Percentiles rank a stretch among this genome's conserved stretches.
Conservation (phyloP, 2,113 vertebrate genomes). For the Microtus oregoni region DNA sequence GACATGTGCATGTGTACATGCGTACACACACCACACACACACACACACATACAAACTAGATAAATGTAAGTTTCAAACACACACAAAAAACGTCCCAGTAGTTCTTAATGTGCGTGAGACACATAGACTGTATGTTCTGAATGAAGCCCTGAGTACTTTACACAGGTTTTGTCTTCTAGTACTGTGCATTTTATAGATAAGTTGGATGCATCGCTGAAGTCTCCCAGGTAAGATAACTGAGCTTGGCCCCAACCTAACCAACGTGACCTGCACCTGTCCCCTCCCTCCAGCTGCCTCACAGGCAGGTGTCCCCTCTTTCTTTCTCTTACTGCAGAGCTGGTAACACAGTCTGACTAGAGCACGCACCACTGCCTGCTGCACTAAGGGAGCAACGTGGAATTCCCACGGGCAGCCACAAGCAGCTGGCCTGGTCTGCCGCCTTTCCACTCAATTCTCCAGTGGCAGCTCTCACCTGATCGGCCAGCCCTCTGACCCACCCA, state of each 20-base stretch:
- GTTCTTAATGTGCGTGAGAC: neutral
- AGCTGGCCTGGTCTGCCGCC: neutral
- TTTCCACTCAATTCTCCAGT: neutral
- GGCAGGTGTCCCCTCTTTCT: neutral
- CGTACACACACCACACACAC: fast-evolving
- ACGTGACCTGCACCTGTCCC: neutral
- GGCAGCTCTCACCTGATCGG: neutral
- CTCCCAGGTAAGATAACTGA: neutral
- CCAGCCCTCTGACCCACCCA: neutral
- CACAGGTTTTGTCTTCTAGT: neutral
- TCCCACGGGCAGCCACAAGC: neutral
- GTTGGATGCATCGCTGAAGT: neutral
- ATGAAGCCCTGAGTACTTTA: neutral
- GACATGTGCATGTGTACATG: neutral
- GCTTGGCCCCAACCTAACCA: neutral
- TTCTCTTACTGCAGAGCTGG: neutral
- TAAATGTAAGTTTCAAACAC: neutral
- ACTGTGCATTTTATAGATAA: neutral
- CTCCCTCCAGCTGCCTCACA: neutral
- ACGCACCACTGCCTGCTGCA: neutral
- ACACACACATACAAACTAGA: neutral
- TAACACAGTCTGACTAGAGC: neutral
- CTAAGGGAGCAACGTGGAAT: neutral
- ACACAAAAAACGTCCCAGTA: neutral
- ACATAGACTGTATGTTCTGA: neutral